Percentiles rank a stretch among this genome's conserved stretches.
Conservation (phyloP, 2,888 invertebrate genomes). For the Latheticus oryzae region DNA sequence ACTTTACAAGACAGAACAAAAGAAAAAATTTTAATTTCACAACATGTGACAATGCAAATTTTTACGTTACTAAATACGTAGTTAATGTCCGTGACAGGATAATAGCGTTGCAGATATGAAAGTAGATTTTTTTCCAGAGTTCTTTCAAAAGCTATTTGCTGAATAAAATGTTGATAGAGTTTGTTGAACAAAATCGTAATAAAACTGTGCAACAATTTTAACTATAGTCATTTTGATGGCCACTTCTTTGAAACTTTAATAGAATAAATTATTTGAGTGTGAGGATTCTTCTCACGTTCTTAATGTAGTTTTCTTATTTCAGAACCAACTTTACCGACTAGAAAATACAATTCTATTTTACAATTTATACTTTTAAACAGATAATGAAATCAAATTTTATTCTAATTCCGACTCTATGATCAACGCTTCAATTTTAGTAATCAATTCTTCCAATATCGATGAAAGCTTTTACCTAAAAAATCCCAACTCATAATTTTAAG, state of each 20-base stretch:
- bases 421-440: background rate
- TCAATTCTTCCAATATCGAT: constrained; percentile 28
- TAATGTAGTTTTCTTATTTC: constrained; percentile 36
- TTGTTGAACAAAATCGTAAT: constrained; percentile 12
- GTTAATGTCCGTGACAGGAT: too few species aligned
- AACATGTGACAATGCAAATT: constrained; percentile 2
- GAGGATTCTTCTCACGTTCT: constrained; percentile 30
- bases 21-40: constrained; percentile 2
- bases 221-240: constrained; percentile 20
- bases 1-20: constrained; percentile 5
- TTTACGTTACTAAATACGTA: too few species aligned
- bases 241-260: constrained; percentile 27
- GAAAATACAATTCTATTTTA: constrained; percentile 30
- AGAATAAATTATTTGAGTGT: constrained; percentile 27
- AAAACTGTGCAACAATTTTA: constrained; percentile 19
- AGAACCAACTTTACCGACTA: constrained; percentile 29
- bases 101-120: too few species aligned
- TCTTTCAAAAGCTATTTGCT: too few species aligned
- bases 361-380: constrained; percentile 20
- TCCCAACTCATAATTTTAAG: background rate
- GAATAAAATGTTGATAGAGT: constrained; percentile 5
- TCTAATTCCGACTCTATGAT: background rate
- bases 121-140: too few species aligned
- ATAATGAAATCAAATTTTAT: constrained; percentile 18
- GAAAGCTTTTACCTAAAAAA: constrained; percentile 10